phyloP scores from a whole-genome alignment of 2,113 vertebrate genomes.

The Parus major region DNA sequence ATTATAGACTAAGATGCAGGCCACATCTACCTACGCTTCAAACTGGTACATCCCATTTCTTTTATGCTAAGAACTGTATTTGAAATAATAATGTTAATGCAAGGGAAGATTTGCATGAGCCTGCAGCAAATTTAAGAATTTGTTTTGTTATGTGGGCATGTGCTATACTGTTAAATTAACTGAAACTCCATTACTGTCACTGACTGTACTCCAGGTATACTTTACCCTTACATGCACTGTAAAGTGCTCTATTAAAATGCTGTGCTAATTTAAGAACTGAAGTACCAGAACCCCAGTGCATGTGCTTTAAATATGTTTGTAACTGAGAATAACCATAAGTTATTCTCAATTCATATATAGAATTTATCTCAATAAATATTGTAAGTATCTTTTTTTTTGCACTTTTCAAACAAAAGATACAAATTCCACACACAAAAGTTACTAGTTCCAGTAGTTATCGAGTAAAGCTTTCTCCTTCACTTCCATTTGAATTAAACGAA shows the following conservation, averaged over 20 bases:
- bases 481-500: background rate
- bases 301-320: background rate
- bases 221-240: background rate
- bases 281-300: background rate
- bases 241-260: background rate
- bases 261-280: background rate
- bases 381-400: background rate
- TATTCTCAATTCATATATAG: background rate
- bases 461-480: background rate
- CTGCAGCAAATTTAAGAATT: background rate
- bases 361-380: background rate
- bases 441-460: background rate
- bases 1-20: background rate
- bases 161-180: background rate
- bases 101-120: background rate
- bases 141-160: background rate
- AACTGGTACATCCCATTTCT: background rate
- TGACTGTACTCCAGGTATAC: background rate
- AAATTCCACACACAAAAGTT: background rate
- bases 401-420: background rate
- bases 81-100: background rate
- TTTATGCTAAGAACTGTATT: background rate
- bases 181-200: slow-evolving; percentile 15
- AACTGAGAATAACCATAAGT: background rate
- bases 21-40: background rate